Evolutionary conservation across 2,888 invertebrate genomes (phyloP).

Genomic region (Drosophila nigricruria): DNA sequence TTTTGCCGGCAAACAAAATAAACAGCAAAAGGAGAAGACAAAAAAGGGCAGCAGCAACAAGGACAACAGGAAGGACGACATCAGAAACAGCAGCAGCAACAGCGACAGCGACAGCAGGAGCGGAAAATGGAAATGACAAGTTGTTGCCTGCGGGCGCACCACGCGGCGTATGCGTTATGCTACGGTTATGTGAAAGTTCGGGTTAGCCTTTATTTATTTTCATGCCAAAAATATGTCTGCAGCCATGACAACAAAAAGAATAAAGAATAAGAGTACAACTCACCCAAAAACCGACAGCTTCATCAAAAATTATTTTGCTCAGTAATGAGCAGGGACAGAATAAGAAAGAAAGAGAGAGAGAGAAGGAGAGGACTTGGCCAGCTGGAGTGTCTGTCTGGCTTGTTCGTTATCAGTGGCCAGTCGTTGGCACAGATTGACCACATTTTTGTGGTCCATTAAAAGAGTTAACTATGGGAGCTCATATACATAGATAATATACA

Average conservation of each 20-base stretch:
- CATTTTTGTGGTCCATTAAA: background rate
- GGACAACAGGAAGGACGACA: background rate
- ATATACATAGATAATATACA: background rate
- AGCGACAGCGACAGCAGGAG: background rate
- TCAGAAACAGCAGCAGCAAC: conserved; percentile 4
- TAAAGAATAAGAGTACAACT: background rate
- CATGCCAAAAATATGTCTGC: conserved; percentile 25
- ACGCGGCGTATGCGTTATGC: conserved; percentile 45
- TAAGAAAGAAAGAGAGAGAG: background rate
- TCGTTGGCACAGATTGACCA: conserved; percentile 9
- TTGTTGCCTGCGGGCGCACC: conserved; percentile 39
- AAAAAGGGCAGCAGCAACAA: conserved; percentile 8
- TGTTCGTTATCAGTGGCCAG: background rate
- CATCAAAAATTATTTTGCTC: conserved; percentile 2
- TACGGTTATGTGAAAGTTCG: conserved; percentile 10
- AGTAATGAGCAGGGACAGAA: background rate
- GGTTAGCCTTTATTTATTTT: conserved; percentile 13
- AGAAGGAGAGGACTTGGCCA: background rate
- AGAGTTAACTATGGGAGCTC: background rate
- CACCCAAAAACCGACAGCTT: conserved; percentile 10
- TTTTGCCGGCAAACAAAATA: conserved; percentile 38
- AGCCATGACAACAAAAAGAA: conserved; percentile 8
- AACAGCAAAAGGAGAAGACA: background rate
- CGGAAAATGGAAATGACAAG: conserved; percentile 36
- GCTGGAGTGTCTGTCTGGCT: background rate